Conservation (phyloP, 2,888 invertebrate species). For the Drepanosiphum platanoidis region DNA sequence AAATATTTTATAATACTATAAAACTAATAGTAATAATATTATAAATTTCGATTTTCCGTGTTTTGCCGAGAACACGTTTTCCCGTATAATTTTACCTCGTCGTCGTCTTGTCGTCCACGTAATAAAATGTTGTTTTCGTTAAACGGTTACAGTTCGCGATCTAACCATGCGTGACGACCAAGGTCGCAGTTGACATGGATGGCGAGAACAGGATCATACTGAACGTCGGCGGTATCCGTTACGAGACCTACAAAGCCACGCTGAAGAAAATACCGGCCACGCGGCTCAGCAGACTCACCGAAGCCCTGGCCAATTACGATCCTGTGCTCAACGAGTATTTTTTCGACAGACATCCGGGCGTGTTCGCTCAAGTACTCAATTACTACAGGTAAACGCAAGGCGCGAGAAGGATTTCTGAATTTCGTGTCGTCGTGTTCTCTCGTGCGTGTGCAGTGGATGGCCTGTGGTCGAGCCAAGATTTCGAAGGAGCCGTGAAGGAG, state of each 20-base stretch:
- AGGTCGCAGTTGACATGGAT: conserved; percentile 72
- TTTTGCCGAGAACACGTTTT: no score
- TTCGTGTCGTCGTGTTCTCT: background rate
- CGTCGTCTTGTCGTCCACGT: no score
- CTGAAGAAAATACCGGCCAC: conserved; percentile 91
- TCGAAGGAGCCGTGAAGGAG: no score
- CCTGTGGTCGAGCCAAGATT: no score
- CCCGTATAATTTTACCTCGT: no score
- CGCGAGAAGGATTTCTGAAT: no score
- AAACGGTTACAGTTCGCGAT: conserved; percentile 50
- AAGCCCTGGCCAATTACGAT: conserved; percentile 89
- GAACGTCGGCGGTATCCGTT: conserved; percentile 92
- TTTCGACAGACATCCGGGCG: conserved; percentile 89
- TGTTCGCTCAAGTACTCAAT: conserved; percentile 88
- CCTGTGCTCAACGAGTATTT: conserved; percentile 89
- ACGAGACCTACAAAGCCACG: conserved; percentile 79
- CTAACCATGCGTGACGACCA: conserved; percentile 58
- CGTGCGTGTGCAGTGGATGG: no score
- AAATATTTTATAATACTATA: no score
- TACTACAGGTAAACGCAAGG: conserved; percentile 77
- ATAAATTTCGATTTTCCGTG: no score
- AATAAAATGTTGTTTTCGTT: no score
- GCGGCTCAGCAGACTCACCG: conserved; percentile 81
- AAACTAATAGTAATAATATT: no score
- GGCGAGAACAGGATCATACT: conserved; percentile 92